Evolutionary conservation across 2,888 invertebrate species (phyloP), one percentile per base, ranked within the genome.

Genomic region (Rhaphigaster nebulosa): DNA sequence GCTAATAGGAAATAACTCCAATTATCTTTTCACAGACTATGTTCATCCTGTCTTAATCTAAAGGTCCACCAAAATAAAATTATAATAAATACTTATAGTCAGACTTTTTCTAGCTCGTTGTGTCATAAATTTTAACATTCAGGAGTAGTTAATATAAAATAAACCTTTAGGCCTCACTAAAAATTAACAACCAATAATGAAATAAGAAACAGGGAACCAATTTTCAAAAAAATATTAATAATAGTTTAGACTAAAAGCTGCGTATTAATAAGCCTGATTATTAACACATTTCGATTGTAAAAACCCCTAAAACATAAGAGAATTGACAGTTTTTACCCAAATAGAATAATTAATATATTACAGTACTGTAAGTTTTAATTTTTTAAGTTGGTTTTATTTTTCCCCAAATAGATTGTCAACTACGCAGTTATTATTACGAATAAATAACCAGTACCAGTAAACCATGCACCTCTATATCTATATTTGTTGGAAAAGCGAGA

Each of bases 61-160:
- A 76, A 76, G 6, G 70, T 34, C 34, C 1, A 76, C 70, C 70
- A 76, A 38, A 76, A 38, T 76, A 29, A 76, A 76, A 76, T 34
- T 38, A 2, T 50, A 41, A 41, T 38, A 41, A 41, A 45, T 84
- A 84, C 45, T 38, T 84, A 45, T 20, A 84, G 26, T 80, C 84
- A 84, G 84, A 84, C 84, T 84, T 84, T 84, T 84, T n/a, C 84
- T 84, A 45, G 45, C 84, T 84, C 84, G 84, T 84, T 84, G 84
- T 84, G 45, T 84, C n/a, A 84, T 50, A 84, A 45, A 50, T 84
- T 18, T n/a, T 84, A 15, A 76, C 2, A 20, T 23, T 76, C 18
- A 38, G 38, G 38, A 45, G 45, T 45, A n/a, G 26, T 84, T 84
- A 50, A n/a, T 45, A 84, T 50, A 41, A 45, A 84, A 45, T 12